These are phyloP conservation scores for Eupleurogrammus muticus DNA, from an alignment of 2,797 vertebrate species.

Conservation along the genomic window DNA sequence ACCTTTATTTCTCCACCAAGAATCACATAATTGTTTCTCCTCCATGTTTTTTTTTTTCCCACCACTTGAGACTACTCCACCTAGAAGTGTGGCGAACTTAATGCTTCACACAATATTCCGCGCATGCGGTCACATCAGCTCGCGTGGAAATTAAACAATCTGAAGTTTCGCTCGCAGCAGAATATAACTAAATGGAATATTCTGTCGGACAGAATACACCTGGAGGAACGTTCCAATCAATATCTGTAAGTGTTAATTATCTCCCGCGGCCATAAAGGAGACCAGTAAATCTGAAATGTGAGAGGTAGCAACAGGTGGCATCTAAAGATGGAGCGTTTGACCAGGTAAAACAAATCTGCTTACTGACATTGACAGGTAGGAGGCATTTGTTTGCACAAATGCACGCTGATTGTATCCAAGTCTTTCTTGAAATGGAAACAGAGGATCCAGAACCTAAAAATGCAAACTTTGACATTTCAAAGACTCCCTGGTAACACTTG, in stretches of 20 bases:
- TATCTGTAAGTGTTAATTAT: constrained; percentile 55
- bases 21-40: background rate
- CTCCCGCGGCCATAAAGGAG: constrained; percentile 23
- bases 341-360: background rate
- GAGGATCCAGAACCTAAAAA: no score
- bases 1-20: no score
- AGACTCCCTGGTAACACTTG: no score
- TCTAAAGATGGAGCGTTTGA: constrained; percentile 5
- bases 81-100: constrained; percentile 11
- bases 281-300: constrained; percentile 17
- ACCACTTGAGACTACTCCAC: constrained; percentile 1
- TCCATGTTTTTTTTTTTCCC: constrained; percentile 2
- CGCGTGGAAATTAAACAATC: constrained; percentile 54
- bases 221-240: constrained; percentile 45
- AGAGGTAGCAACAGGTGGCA: constrained; percentile 33
- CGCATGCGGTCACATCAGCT: constrained; percentile 24
- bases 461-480: no score
- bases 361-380: background rate
- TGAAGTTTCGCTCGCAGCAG: constrained; percentile 48
- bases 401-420: constrained; percentile 20
- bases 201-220: constrained; percentile 30
- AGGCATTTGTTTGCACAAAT: constrained; percentile 36
- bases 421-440: constrained; percentile 32
- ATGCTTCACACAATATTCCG: constrained; percentile 36
- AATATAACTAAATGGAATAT: constrained; percentile 64